Percentiles rank a stretch among this genome's conserved stretches.
Evolutionary conservation across 2,888 invertebrate genomes (phyloP).

Genomic region (Cephus rjabovi): DNA sequence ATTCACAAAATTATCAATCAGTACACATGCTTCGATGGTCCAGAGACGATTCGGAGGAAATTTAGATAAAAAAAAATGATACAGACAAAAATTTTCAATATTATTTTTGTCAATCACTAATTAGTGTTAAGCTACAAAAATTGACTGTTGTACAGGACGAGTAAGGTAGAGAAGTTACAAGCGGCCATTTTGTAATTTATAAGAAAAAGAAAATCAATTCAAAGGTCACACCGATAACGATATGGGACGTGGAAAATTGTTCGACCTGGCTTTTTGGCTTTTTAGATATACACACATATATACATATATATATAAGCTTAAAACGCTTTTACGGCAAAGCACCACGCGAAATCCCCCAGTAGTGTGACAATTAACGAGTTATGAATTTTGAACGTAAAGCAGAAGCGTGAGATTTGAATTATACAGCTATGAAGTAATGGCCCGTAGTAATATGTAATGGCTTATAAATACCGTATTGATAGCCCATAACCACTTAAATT

Average conservation of each 20-base stretch:
- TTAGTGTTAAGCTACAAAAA: not conserved
- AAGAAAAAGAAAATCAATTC: not conserved
- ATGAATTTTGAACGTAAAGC: slow-evolving; percentile 9
- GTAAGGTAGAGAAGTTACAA: not conserved
- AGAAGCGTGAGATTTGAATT: not conserved
- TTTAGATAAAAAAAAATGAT: not conserved
- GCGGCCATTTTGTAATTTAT: not conserved
- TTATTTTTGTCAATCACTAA: not conserved
- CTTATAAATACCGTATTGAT: slow-evolving; percentile 27
- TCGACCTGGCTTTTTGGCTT: slow-evolving; percentile 11
- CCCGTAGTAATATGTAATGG: slow-evolving; percentile 24
- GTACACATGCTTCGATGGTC: not conserved
- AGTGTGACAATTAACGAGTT: not conserved
- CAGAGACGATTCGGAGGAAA: not conserved
- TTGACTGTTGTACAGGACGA: not conserved
- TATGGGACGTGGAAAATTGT: not conserved
- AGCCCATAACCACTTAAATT: slow-evolving; percentile 19
- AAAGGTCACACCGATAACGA: not conserved
- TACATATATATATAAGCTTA: not conserved
- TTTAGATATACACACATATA: not conserved
- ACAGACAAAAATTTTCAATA: not conserved
- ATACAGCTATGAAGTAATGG: slow-evolving; percentile 15
- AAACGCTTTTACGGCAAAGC: slow-evolving; percentile 1
- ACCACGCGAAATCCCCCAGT: not conserved
- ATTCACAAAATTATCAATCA: not conserved